phyloP scores from a whole-genome alignment of 64 coral and sea anemone species.

The Hydrozoanthus tunicans region DNA sequence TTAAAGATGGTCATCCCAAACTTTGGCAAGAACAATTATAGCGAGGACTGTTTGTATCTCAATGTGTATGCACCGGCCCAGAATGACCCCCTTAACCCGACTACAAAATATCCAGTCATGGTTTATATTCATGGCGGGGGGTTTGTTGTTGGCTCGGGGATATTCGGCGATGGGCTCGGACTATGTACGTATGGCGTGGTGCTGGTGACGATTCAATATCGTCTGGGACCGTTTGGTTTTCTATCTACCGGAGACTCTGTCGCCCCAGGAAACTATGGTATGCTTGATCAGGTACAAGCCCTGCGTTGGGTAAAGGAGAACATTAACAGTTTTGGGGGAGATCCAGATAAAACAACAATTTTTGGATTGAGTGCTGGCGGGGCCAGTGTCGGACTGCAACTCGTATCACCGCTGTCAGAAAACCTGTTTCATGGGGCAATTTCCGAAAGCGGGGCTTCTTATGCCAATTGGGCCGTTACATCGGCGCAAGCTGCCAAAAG shows the following conservation, averaged over 20 bases:
- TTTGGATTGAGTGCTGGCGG: conserved; percentile 1
- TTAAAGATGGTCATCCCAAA: neutral
- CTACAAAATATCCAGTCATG: too few relatives aligned
- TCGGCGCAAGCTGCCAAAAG: neutral
- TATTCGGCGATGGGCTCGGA: conserved; percentile 1
- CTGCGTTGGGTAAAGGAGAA: too few relatives aligned
- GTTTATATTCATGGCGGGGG: conserved; percentile 48
- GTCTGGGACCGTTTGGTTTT: conserved; percentile 38
- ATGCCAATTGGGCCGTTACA: conserved; percentile 10
- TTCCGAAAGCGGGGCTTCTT: conserved; percentile 54
- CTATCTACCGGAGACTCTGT: neutral
- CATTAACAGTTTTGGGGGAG: too few relatives aligned
- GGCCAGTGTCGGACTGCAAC: too few relatives aligned
- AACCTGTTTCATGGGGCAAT: conserved; percentile 43
- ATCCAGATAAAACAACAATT: conserved; percentile 33
- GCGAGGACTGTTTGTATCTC: neutral
- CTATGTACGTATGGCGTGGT: conserved; percentile 51
- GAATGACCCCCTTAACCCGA: neutral
- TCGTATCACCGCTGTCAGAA: conserved; percentile 51
- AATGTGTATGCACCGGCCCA: neutral
- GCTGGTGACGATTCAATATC: neutral
- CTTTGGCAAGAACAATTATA: conserved; percentile 1
- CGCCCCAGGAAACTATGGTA: too few relatives aligned
- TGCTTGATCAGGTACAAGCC: too few relatives aligned
- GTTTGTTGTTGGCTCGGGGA: neutral